Base-by-base conservation (phyloP, 2,113 vertebrate genomes). In the Rhinopomastus cyanomelas region DNA sequence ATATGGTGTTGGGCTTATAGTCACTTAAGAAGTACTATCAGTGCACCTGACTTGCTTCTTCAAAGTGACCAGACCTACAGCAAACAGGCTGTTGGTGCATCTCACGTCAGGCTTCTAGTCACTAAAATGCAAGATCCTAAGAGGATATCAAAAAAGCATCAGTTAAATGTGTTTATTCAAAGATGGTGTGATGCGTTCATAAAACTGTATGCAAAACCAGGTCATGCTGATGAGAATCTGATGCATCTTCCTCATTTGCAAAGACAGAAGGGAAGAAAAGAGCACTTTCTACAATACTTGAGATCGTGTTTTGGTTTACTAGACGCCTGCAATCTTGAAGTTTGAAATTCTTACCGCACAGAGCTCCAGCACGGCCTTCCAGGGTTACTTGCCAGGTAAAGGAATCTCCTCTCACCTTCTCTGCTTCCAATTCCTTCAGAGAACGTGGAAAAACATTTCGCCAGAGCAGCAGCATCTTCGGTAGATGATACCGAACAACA, bases 381-480 rank as follows among this genome's bases (percentile, higher is more conserved):
- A 99, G 93, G 0, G 98, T 99, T 80, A 99, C 99, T 97, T 99
- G 99, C 99, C 99, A 99, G 57, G 98, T 99, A 95, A 99, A 99
- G 60, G 98, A 97, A 97, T 99, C 99, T 75, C 99, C 99, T 95
- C 99, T 97, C 3, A 98, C 98, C 92, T 99, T 99, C 96, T 99
- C 99, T 9, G 99, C 99, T 94, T 99, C 99, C 91, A 99, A 46
- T 75, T 99, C 99, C 94, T 99, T 99, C 95, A 99, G 97, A 44
- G 99, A 99, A 85, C 99, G 99, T 57, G 99, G 99, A 91, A 99
- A 99, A 67, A 99, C 99, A 0, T 99, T 99, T 94, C 99, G 96
- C 99, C 99, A 99, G 1, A 99, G 93, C 76, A 99, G 97, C 74
- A 99, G 96, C 99, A 99, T 99, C 97, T 99, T 99, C 14, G 99